Evolutionary conservation across 2,797 vertebrate genomes (phyloP), one percentile per base, ranked within the genome.

Genomic region (Melanotaenia nigrans): DNA sequence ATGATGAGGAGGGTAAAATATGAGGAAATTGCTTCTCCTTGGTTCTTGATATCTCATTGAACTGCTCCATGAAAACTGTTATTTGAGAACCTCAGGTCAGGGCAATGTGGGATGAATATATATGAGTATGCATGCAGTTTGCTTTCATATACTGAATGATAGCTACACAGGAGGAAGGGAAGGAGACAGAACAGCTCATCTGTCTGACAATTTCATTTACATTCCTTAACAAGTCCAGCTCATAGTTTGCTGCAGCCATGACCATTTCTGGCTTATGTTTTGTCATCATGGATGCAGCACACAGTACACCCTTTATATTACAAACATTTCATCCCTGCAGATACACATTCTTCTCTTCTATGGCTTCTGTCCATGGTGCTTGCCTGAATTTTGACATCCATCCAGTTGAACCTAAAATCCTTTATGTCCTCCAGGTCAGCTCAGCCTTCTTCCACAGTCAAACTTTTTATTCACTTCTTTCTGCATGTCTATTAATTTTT

Each of bases 401-500:
- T 56, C 56, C 49, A 65, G 36, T 54, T 61, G 25, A 61, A 73
- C 28, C 24, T 55, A 18, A 75, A 72, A 71, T 69, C 24, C n/a
- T 16, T 20, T 24, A 56, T 35, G 49, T 72, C 62, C 66, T 70
- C 35, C 35, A 62, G 57, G 22, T 82, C 71, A 70, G 68, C 59
- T 75, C 65, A 45, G 53, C 18, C 8, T n/a, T 28, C 24, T 80
- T 73, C 30, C 53, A 65, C 49, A 77, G 32, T 66, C 56, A 75
- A 78, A 59, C 64, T 49, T 69, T 65, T 57, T 35, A 64, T 79
- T 73, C 36, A 65, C 58, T 53, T 35, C 61, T 75, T 76, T 79
- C 32, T 82, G 24, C 70, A 73, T 86, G 54, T 79, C 71, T 61
- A 62, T 77, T 82, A 61, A 75, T 75, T 64, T 68, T 49, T 60